phyloP scores from a whole-genome alignment of 2,888 invertebrate species.

The Falcaria lacertinaria region DNA sequence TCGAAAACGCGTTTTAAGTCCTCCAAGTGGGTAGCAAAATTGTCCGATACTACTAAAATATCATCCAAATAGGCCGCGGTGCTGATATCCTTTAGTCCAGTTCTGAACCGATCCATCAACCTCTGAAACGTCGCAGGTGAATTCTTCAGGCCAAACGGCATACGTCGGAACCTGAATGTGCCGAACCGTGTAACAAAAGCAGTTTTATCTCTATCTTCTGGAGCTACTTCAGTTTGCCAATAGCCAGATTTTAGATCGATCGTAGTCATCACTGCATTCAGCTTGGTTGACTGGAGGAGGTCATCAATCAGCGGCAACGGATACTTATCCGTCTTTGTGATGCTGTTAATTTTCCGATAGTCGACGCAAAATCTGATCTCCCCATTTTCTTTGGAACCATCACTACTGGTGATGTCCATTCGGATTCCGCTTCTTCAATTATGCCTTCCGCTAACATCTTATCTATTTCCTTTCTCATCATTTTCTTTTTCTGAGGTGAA shows the following conservation, averaged over 20 bases:
- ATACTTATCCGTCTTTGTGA: constrained; percentile 27
- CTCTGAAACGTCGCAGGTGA: constrained; percentile 23
- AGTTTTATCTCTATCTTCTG: constrained; percentile 16
- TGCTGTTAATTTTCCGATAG: constrained; percentile 28
- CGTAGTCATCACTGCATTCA: constrained; percentile 16
- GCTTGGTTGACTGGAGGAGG: constrained; percentile 20
- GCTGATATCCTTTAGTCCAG: constrained; percentile 8
- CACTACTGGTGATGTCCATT: constrained; percentile 28
- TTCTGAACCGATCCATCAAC: constrained; percentile 18
- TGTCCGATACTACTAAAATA: constrained; percentile 2
- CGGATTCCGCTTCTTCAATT: constrained; percentile 30
- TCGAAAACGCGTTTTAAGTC: neutral
- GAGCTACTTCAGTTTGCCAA: constrained; percentile 16
- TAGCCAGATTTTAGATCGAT: constrained; percentile 21
- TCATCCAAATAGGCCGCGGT: constrained; percentile 11
- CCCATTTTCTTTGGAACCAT: constrained; percentile 27
- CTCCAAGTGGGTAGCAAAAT: constrained; percentile 1
- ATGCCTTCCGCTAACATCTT: constrained; percentile 18
- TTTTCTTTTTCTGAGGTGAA: constrained; percentile 9
- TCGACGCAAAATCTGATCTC: constrained; percentile 24
- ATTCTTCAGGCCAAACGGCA: constrained; percentile 21
- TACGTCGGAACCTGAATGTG: constrained; percentile 17
- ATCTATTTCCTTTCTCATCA: constrained; percentile 9
- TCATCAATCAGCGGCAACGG: constrained; percentile 26
- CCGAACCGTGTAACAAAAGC: constrained; percentile 17